Base-by-base conservation (phyloP, 2,888 invertebrate genomes). In the Drosophila mettleri region DNA sequence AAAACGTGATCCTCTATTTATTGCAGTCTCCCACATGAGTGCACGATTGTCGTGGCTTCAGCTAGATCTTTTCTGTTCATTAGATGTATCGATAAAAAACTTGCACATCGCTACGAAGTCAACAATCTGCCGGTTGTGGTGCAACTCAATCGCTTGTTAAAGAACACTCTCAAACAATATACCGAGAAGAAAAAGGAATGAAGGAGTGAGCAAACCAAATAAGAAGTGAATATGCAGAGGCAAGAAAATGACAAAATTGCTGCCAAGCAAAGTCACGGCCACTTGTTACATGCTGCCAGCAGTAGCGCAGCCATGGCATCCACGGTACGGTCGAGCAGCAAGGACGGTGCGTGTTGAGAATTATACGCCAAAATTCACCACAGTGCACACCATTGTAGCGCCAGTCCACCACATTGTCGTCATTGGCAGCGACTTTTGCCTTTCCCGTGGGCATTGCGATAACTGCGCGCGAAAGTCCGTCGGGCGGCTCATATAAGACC, bases 401-500 rank as follows among this genome's bases (percentile, higher is more conserved):
- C 31, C 33, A 18, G 31, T 29, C 20, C 12, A 38, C 52, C 52
- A 54, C 55, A 72, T 57, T 87, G 77, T 73, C 85, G 85, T 84
- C 78, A 78, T 74, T 53, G 61, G 48, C 48, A 36, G 53, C 61
- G 51, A 53, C 58, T 57, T 72, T 54, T 62, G 86, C 70, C 46
- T 45, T 57, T 49, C 46, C 52, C 58, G 79, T 86, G 82, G 85
- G 85, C 46, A 69, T 73, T 65, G 57, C 52, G 80, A 78, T 80
- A 78, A 76, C 68, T 61, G 67, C 63, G 49, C 66, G 74, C 76
- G 74, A 63, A 71, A 49, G 53, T 31, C 39, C 62, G 61, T 70
- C 64, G 68, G 60, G 71, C 67, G 55, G 65, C 75, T 73, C 75
- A 84, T 91, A 90, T 90, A 90, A 91, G 87, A 85, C 77, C 81